Conservation (phyloP, 2,797 vertebrate genomes). For the Delichon dasypus region DNA sequence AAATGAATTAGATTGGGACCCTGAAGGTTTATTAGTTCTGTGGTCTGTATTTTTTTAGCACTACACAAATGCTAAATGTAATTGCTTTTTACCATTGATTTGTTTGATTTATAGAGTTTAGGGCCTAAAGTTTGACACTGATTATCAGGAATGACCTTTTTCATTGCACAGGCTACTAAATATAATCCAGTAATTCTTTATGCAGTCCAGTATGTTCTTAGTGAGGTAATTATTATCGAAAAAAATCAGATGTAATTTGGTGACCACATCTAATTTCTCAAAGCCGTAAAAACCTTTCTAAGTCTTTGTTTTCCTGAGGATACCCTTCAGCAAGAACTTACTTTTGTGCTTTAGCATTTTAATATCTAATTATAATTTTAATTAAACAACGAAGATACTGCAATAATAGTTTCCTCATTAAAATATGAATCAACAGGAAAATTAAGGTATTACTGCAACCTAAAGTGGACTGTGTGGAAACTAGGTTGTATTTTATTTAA, state of each 20-base stretch:
- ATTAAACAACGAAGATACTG: constrained; percentile 50
- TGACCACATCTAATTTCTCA: constrained; percentile 53
- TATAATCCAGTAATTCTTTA: constrained; percentile 20
- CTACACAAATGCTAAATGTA: constrained; percentile 34
- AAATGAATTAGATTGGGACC: constrained; percentile 1
- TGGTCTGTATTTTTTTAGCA: constrained; percentile 18
- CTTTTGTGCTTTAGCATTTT: constrained; percentile 53
- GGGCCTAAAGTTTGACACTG: not conserved
- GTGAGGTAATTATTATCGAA: constrained; percentile 13
- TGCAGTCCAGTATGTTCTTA: not conserved
- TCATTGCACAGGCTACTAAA: constrained; percentile 24
- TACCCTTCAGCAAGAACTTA: constrained; percentile 50
- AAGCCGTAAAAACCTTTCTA: constrained; percentile 24
- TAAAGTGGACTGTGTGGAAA: not conserved
- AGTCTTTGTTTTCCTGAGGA: constrained; percentile 47
- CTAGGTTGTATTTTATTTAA: not conserved
- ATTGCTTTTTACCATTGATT: constrained; percentile 43
- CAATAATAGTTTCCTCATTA: constrained; percentile 50
- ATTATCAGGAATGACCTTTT: constrained; percentile 49
- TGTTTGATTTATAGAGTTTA: constrained; percentile 46
- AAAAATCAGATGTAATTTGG: constrained; percentile 8
- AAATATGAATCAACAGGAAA: constrained; percentile 59
- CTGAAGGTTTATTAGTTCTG: constrained; percentile 23
- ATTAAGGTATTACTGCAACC: not conserved
- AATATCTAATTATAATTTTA: constrained; percentile 66